Conservation (phyloP, 2,113 vertebrate genomes). For the Rafetus swinhoei region DNA sequence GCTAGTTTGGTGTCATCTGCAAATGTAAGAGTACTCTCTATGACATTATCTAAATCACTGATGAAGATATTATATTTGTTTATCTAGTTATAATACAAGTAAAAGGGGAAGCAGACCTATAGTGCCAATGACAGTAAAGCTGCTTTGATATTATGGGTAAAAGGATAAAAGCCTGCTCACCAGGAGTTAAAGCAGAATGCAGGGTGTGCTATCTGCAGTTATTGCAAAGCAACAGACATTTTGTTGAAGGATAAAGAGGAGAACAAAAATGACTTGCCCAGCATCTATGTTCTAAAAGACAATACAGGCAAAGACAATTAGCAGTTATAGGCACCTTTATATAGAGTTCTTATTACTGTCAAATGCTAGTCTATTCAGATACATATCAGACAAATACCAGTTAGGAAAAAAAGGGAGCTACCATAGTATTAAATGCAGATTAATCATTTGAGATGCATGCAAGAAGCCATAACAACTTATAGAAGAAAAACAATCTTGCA, state of each 20-base stretch:
- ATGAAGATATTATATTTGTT: not conserved
- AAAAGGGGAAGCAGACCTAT: not conserved
- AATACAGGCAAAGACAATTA: not conserved
- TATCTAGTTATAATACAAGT: not conserved
- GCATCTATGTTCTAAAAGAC: not conserved
- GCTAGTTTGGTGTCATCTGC: no score
- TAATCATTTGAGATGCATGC: not conserved
- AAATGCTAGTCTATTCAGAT: not conserved
- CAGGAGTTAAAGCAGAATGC: not conserved
- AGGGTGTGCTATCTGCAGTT: not conserved
- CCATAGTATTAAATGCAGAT: not conserved
- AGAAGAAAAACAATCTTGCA: not conserved
- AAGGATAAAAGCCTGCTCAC: not conserved
- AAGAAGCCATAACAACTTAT: not conserved
- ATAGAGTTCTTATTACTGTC: not conserved
- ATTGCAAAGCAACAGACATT: not conserved
- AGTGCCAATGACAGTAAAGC: fast-evolving
- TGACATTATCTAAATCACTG: no score
- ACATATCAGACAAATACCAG: not conserved
- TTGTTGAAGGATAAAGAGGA: not conserved
- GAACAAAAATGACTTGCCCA: not conserved
- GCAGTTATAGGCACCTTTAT: not conserved
- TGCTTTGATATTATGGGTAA: not conserved
- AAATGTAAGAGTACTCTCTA: no score
- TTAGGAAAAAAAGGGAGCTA: not conserved